A percentile compares a stretch with the other conserved stretches of the same genome.
Conservation (phyloP, 1,140 invertebrate genomes). For the Yoshiicerus persimilis region DNA sequence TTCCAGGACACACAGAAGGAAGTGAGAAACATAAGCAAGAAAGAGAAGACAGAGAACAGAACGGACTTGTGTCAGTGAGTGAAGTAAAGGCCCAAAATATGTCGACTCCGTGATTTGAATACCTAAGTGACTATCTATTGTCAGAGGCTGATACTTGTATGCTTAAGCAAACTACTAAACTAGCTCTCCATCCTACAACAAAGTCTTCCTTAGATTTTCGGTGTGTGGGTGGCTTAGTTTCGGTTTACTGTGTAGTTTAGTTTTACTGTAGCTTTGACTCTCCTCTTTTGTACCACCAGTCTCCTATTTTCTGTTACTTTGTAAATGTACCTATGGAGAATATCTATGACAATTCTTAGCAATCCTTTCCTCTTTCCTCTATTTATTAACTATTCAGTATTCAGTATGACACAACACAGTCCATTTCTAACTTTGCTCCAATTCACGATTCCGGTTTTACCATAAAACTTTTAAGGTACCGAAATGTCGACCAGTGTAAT, state of each 20-base stretch:
- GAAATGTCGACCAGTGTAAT: too few relatives aligned
- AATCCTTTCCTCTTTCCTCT: not conserved
- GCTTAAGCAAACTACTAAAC: not conserved
- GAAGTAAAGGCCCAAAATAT: not conserved
- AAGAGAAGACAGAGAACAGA: constrained; percentile 16
- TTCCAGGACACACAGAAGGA: not conserved
- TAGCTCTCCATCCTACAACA: not conserved
- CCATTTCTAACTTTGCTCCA: not conserved
- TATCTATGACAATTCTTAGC: not conserved
- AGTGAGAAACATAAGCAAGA: not conserved
- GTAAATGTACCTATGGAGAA: not conserved
- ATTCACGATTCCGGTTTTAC: not conserved
- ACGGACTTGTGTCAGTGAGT: not conserved
- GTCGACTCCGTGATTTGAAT: constrained; percentile 19
- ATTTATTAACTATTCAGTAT: too few relatives aligned
- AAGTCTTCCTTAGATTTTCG: constrained; percentile 2
- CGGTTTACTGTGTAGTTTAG: not conserved
- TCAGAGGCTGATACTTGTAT: not conserved
- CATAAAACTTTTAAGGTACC: not conserved
- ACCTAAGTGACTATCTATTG: not conserved
- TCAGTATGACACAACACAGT: not conserved
- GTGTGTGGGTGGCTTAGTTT: constrained; percentile 1
- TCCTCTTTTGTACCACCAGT: not conserved
- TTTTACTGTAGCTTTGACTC: not conserved
- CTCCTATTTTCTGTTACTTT: not conserved